These are phyloP conservation scores for Cathartes aura DNA, from an alignment of 2,113 vertebrate genomes.

Conservation along the genomic window DNA sequence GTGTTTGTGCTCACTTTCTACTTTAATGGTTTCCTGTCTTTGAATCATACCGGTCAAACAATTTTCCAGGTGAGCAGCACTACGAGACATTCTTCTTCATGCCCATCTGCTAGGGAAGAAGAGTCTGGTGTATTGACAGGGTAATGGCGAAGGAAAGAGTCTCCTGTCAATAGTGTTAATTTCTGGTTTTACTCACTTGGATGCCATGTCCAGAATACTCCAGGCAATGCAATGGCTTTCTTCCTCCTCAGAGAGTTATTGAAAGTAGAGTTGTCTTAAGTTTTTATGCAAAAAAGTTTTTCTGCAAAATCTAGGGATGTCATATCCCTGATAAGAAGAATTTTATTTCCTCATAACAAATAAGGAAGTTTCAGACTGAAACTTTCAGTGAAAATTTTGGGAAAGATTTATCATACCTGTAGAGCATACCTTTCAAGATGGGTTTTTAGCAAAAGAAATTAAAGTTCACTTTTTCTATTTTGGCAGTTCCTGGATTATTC, in stretches of 20 bases:
- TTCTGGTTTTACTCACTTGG: neutral
- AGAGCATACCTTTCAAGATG: neutral
- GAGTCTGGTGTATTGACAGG: neutral
- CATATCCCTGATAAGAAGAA: neutral
- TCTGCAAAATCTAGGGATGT: neutral
- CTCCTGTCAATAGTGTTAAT: neutral
- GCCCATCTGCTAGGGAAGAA: neutral
- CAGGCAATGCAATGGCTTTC: neutral
- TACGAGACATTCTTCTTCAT: neutral
- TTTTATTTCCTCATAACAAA: neutral
- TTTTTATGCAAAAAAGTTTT: neutral
- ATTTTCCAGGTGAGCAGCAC: neutral
- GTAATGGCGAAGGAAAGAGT: neutral
- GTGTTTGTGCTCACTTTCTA: neutral
- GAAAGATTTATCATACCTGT: neutral
- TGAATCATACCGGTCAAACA: neutral
- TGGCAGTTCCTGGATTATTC: neutral
- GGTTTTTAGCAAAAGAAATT: neutral
- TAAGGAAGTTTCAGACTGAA: neutral
- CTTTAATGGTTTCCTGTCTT: neutral
- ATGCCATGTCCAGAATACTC: neutral
- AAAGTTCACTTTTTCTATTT: neutral
- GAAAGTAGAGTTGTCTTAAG: neutral
- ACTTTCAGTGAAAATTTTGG: neutral
- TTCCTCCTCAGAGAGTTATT: neutral